Conservation (phyloP, 2,797 vertebrate genomes). For the Petrocephalus schoutedeni region DNA sequence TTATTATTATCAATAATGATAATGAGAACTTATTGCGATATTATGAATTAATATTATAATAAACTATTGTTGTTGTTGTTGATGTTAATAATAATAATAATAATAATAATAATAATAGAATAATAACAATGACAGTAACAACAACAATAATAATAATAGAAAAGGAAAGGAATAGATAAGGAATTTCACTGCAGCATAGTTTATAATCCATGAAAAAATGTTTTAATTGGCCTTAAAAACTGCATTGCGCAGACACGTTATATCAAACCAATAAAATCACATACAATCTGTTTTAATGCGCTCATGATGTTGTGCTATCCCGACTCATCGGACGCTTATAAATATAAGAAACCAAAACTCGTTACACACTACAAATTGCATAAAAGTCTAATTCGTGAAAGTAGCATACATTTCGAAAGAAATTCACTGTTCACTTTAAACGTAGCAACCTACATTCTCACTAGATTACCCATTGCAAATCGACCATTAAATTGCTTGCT, state of each 20-base stretch:
- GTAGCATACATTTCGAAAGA: neutral
- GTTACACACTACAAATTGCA: neutral
- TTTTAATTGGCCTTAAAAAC: neutral
- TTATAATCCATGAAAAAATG: neutral
- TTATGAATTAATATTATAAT: no score
- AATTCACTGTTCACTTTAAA: neutral
- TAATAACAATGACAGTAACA: neutral
- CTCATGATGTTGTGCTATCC: neutral
- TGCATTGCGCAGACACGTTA: neutral
- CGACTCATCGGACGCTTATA: neutral
- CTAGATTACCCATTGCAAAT: conserved; percentile 46
- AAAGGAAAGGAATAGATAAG: neutral
- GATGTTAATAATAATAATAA: neutral
- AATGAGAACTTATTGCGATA: neutral
- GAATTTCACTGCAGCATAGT: neutral
- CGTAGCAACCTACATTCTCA: neutral
- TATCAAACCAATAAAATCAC: neutral
- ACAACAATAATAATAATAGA: neutral
- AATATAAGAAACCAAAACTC: neutral
- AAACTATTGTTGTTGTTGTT: no score
- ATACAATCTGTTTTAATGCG: neutral
- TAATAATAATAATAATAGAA: conserved; percentile 8
- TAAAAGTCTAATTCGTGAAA: neutral
- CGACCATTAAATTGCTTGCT: conserved; percentile 52
- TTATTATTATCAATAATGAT: conserved; percentile 8